Evolutionary conservation across 1,140 invertebrate genomes (phyloP).

Genomic region (Atta texana): DNA sequence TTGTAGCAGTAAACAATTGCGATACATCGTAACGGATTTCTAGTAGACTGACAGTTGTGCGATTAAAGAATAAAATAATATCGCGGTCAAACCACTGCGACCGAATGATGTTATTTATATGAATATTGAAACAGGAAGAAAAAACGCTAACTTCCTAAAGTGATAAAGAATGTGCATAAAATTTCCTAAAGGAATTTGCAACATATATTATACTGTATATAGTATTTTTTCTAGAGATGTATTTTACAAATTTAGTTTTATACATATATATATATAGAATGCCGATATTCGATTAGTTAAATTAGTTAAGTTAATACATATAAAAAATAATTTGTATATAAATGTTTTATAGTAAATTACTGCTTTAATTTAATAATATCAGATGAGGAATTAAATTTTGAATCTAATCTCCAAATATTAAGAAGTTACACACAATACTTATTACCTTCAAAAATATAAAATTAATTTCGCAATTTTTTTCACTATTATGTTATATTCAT

Average conservation of each 20-base stretch:
- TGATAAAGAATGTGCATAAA: slow-evolving; percentile 10
- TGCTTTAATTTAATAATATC: neutral
- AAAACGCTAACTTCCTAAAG: slow-evolving; percentile 2
- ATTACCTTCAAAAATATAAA: neutral
- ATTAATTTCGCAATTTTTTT: neutral
- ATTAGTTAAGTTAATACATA: too few species aligned
- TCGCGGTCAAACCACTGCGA: neutral
- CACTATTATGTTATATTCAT: neutral
- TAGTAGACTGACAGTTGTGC: neutral
- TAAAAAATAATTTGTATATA: neutral
- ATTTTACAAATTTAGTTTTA: neutral
- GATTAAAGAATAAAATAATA: slow-evolving; percentile 24
- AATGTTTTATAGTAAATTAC: neutral
- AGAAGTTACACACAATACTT: neutral
- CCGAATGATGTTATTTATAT: slow-evolving; percentile 21
- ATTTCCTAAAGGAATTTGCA: neutral
- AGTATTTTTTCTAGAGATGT: neutral
- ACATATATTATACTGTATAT: neutral
- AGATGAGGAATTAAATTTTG: neutral
- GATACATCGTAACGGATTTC: neutral
- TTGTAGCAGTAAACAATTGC: neutral
- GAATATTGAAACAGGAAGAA: slow-evolving; percentile 10
- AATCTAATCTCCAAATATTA: neutral
- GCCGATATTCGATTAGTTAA: neutral
- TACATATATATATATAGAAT: neutral